Percentiles rank a stretch among this genome's conserved stretches.
Evolutionary conservation across 2,888 invertebrate species (phyloP).

Genomic region (Chironomus riparius): DNA sequence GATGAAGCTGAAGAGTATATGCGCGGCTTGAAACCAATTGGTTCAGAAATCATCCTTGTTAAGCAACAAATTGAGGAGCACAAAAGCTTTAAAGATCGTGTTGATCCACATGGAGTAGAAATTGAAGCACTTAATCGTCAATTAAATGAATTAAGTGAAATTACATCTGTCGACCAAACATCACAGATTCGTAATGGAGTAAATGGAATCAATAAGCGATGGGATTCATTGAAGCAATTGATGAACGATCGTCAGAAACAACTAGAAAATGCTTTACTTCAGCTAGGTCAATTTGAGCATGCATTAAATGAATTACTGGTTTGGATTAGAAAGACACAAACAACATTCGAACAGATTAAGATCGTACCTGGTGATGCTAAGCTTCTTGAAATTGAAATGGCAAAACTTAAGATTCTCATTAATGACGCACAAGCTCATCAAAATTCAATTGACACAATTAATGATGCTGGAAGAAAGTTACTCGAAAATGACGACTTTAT

Average conservation of each 20-base stretch:
- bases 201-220: conserved; percentile 79
- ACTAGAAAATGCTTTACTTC: conserved; percentile 83
- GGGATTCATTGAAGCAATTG: conserved; percentile 82
- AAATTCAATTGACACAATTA: conserved; percentile 86
- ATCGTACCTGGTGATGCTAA: conserved; percentile 89
- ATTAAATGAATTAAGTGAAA: conserved; percentile 89
- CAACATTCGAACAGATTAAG: conserved; percentile 74
- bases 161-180: conserved; percentile 88
- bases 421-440: conserved; percentile 98
- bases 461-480: conserved; percentile 87
- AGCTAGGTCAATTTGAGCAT: conserved; percentile 95
- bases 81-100: conserved; percentile 86
- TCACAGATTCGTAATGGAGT: conserved; percentile 88
- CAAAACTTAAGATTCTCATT: conserved; percentile 88
- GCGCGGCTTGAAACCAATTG: conserved; percentile 75
- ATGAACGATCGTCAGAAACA: conserved; percentile 89
- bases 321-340: conserved; percentile 89
- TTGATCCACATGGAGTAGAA: conserved; percentile 97
- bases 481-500: conserved; percentile 77
- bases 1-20: conserved; percentile 82
- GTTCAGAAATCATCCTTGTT: conserved; percentile 88
- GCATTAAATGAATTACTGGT: conserved; percentile 85
- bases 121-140: conserved; percentile 94
- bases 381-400: conserved; percentile 89
- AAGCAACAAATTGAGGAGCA: conserved; percentile 89